Conservation (phyloP, 2,113 vertebrate species). For the Grus americana region DNA sequence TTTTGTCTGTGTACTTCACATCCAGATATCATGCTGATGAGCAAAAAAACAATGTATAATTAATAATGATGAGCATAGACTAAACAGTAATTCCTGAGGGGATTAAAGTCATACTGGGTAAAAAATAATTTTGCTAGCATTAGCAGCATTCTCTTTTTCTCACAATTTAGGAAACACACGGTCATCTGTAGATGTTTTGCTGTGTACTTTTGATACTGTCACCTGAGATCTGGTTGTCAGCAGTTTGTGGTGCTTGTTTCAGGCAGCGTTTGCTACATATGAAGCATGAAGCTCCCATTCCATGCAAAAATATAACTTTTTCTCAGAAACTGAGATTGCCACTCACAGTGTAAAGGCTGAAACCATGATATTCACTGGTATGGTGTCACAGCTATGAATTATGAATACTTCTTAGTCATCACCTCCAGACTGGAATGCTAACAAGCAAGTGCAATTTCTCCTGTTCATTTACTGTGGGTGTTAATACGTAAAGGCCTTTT, state of each 20-base stretch:
- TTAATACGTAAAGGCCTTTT: slow-evolving; percentile 29
- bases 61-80: not conserved
- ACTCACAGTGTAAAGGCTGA: not conserved
- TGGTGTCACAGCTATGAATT: slow-evolving; percentile 47
- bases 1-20: not conserved
- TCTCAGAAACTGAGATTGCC: not conserved
- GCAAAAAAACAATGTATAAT: not conserved
- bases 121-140: not conserved
- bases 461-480: slow-evolving; percentile 38
- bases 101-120: not conserved
- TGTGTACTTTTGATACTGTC: not conserved
- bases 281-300: not conserved
- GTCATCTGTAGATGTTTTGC: not conserved
- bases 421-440: not conserved
- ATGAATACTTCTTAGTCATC: slow-evolving; percentile 50
- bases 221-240: not conserved
- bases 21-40: not conserved
- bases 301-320: not conserved
- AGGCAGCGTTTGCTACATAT: not conserved
- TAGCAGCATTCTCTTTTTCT: not conserved
- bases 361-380: not conserved
- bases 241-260: not conserved
- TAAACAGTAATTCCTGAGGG: not conserved
- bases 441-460: slow-evolving; percentile 30
- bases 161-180: not conserved